phyloP scores from a whole-genome alignment of 2,113 vertebrate species.

The Myanophis thanlyinensis region DNA sequence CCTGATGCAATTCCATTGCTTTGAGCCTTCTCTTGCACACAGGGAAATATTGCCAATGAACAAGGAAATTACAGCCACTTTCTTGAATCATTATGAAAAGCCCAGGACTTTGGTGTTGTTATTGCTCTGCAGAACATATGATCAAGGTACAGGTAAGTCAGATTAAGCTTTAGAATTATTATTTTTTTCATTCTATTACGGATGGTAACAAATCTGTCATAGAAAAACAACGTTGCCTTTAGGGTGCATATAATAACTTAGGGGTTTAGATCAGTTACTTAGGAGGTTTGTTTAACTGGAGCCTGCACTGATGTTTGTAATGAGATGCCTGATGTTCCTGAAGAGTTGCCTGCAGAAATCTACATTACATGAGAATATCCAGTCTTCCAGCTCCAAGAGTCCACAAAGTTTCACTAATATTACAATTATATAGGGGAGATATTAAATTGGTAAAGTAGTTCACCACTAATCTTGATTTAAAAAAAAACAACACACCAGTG shows the following conservation, averaged over 20 bases:
- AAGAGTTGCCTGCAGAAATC: background rate
- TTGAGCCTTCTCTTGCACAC: background rate
- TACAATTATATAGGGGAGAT: slow-evolving; percentile 15
- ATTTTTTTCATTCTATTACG: background rate
- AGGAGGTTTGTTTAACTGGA: background rate
- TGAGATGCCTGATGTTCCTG: background rate
- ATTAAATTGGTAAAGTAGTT: slow-evolving; percentile 4
- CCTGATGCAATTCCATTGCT: background rate
- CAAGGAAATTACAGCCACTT: background rate
- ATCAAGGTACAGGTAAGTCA: background rate
- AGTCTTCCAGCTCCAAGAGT: background rate
- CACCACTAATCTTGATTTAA: slow-evolving; percentile 19
- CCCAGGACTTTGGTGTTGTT: background rate
- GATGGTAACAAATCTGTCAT: background rate
- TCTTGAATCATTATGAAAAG: background rate
- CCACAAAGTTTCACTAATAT: slow-evolving; percentile 13
- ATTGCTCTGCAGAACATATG: background rate
- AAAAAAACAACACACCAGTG: background rate
- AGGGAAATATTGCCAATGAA: background rate
- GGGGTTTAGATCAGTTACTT: background rate
- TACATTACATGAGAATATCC: background rate
- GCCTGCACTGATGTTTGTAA: background rate
- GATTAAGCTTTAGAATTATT: background rate
- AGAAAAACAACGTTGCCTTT: background rate
- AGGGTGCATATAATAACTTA: background rate